Percentiles rank a stretch among this genome's conserved stretches.
These are phyloP conservation scores for Myotis findleyi DNA, from an alignment of 2,797 vertebrate species.

Conservation along the genomic window DNA sequence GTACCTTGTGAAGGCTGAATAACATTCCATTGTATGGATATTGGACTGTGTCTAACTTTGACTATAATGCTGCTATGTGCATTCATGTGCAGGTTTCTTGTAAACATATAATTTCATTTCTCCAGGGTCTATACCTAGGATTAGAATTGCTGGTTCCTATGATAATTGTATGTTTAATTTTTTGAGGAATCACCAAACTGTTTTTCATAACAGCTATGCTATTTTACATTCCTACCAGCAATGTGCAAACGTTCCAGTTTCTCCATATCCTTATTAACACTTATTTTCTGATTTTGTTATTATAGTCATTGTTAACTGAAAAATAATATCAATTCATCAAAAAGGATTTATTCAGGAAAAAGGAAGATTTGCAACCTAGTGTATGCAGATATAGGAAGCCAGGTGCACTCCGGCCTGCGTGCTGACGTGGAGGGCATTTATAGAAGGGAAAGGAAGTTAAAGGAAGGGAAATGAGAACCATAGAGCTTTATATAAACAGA, in stretches of 20 bases:
- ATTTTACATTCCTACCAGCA: neutral
- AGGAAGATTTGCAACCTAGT: neutral
- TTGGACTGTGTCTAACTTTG: neutral
- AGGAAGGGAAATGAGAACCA: neutral
- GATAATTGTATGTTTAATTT: neutral
- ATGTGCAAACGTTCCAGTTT: neutral
- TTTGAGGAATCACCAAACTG: neutral
- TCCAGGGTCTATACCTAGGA: neutral
- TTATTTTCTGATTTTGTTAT: neutral
- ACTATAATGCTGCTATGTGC: neutral
- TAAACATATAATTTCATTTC: neutral
- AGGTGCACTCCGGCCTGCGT: too few species aligned
- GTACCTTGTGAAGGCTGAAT: neutral
- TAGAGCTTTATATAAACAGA: neutral
- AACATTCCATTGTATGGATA: neutral
- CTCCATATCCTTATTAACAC: neutral
- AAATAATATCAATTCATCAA: neutral
- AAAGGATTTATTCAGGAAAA: neutral
- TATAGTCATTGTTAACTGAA: neutral
- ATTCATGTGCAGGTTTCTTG: neutral
- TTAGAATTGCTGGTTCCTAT: neutral
- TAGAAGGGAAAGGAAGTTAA: neutral
- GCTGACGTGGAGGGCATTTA: neutral
- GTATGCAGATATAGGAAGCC: neutral
- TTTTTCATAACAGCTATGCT: neutral